Conservation (phyloP, 2,797 vertebrate genomes). For the Heterohyrax brucei region DNA sequence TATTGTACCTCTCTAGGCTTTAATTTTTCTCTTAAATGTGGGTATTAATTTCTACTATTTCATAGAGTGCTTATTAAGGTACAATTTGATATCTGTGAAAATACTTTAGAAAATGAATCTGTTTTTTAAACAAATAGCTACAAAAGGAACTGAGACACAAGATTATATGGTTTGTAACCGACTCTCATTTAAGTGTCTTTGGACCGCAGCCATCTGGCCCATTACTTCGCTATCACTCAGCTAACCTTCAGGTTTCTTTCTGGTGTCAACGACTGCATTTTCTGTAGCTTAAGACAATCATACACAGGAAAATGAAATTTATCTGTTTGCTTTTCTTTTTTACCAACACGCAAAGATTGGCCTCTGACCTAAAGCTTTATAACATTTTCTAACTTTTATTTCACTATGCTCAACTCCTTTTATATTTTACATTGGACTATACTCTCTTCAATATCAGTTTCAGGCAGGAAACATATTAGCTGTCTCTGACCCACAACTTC, state of each 20-base stretch:
- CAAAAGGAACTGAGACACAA: slow-evolving; percentile 17
- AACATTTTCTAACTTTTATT: slow-evolving; percentile 53
- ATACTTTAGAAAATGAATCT: slow-evolving; percentile 55
- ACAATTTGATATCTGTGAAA: slow-evolving; percentile 41
- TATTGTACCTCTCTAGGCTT: neutral
- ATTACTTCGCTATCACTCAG: slow-evolving; percentile 33
- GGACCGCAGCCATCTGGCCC: neutral
- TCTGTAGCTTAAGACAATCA: neutral
- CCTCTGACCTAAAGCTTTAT: neutral
- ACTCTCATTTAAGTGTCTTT: neutral
- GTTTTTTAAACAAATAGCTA: neutral
- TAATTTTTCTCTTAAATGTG: neutral
- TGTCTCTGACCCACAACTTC: neutral
- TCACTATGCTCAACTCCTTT: slow-evolving; percentile 27
- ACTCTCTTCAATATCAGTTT: neutral
- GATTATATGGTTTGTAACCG: neutral
- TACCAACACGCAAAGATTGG: neutral
- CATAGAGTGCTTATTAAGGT: neutral
- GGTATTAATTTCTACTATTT: slow-evolving; percentile 56
- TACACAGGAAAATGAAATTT: neutral
- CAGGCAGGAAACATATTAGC: neutral
- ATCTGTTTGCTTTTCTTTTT: neutral
- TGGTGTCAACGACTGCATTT: neutral
- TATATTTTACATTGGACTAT: neutral
- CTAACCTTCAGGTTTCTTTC: neutral